Evolutionary conservation across 2,888 invertebrate genomes (phyloP).

Genomic region (Platerodrilus igneus): DNA sequence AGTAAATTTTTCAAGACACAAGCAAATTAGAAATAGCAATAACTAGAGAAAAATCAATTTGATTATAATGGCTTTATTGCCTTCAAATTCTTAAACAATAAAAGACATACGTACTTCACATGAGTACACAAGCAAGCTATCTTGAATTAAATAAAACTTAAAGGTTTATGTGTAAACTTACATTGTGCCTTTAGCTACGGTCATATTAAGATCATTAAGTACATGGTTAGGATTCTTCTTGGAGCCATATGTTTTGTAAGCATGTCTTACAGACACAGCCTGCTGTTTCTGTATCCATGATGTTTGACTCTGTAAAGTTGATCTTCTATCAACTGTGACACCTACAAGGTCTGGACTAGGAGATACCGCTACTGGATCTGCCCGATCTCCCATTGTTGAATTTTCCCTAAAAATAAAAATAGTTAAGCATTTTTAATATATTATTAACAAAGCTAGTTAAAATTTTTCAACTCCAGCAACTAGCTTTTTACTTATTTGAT

Average conservation of each 20-base stretch:
- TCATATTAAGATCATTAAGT: constrained; percentile 85
- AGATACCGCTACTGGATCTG: constrained; percentile 36
- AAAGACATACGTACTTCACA: no score
- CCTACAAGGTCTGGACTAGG: constrained; percentile 46
- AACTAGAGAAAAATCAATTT: no score
- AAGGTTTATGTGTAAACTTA: no score
- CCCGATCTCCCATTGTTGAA: constrained; percentile 44
- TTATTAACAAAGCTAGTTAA: background rate
- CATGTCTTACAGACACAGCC: constrained; percentile 82
- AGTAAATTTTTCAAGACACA: no score
- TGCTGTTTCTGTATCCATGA: constrained; percentile 72
- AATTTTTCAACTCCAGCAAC: no score
- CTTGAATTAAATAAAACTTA: no score
- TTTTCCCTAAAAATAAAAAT: constrained; percentile 45
- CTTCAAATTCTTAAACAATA: no score
- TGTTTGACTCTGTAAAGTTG: constrained; percentile 45
- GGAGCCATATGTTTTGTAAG: constrained; percentile 85
- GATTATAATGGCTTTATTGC: no score
- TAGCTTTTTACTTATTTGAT: no score
- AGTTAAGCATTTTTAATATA: constrained; percentile 1
- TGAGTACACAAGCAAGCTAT: no score
- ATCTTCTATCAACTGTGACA: constrained; percentile 42
- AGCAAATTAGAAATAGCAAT: no score
- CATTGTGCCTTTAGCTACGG: constrained; percentile 92
- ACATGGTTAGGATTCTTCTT: constrained; percentile 84